Evolutionary conservation across 2,797 vertebrate genomes (phyloP), one percentile per base, ranked within the genome.

Genomic region (Epinephelus awoara): DNA sequence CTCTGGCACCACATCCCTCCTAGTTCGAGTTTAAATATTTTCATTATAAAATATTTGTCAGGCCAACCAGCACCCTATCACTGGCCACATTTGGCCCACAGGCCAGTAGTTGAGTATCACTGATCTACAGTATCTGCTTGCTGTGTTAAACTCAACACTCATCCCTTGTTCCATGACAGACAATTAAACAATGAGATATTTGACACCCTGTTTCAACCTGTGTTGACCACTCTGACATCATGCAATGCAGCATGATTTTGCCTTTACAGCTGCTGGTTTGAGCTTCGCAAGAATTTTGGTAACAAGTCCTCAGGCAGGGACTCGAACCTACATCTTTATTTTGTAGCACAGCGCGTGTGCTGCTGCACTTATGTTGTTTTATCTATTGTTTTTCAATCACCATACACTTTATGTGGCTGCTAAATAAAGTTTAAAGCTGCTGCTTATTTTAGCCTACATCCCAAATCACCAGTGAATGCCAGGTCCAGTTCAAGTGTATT

Each of bases 401-500:
- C 34, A 14, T 52, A 52, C n/a, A 15, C 19, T 71, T 59, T 59
- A 44, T 50, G 27, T 77, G 7, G 27, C 46, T 17, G 58, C 61
- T 75, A 79, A 71, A 80, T 74, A 66, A 72, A 79, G 79, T 77
- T 68, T 78, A 59, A 84, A 78, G 67, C 72, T 17, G 51, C 55
- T 56, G 67, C 64, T 83, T 62, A 61, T 89, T 84, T 88, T 77
- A 80, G 69, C 65, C 23, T 42, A 27, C 49, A 46, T 80, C 58
- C 38, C 72, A 65, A 88, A 76, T 84, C 67, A 25, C 68, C 50
- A 57, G 25, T 69, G 63, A 87, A 75, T 69, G 57, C 58, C 71
- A 80, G 83, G 77, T 88, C 61, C 12, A n/a, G 77, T 89, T 90
- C 77, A 83, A 90, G 86, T 87, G 83, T 84, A 72, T 82, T 79